A percentile compares a stretch with the other conserved stretches of the same genome.
Conservation (phyloP, 2,797 vertebrate species). For the Myripristis jacobus region DNA sequence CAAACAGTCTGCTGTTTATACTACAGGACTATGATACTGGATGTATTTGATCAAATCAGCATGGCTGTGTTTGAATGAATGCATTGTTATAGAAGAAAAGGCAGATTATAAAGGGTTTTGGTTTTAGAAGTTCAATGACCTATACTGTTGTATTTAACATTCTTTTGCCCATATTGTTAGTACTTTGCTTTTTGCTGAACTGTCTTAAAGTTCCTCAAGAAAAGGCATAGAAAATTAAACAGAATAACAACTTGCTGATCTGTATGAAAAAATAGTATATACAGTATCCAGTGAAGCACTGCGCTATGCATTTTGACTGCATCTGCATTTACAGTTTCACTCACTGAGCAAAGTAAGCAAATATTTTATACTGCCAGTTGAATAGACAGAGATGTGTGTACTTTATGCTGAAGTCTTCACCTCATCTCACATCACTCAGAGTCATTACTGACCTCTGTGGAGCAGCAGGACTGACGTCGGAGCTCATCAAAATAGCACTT, state of each 20-base stretch:
- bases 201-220: slow-evolving; percentile 12
- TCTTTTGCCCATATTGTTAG: too few relatives aligned
- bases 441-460: too few relatives aligned
- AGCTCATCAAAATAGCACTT: too few relatives aligned
- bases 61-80: too few relatives aligned
- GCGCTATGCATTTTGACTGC: neutral
- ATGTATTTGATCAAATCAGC: too few relatives aligned
- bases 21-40: too few relatives aligned
- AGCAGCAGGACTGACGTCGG: too few relatives aligned
- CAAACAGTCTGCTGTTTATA: too few relatives aligned
- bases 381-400: neutral
- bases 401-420: too few relatives aligned
- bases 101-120: neutral
- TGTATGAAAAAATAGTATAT: slow-evolving; percentile 1
- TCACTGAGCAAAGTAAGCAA: neutral
- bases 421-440: too few relatives aligned
- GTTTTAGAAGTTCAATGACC: neutral
- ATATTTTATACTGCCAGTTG: neutral
- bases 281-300: neutral
- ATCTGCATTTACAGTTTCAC: neutral
- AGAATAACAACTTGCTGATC: slow-evolving; percentile 14
- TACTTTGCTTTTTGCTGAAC: slow-evolving; percentile 31
- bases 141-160: neutral
- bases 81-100: too few relatives aligned
- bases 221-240: slow-evolving; percentile 1